Conservation (phyloP, 92 coral and sea anemone species). For the Pocillopora meandrina region DNA sequence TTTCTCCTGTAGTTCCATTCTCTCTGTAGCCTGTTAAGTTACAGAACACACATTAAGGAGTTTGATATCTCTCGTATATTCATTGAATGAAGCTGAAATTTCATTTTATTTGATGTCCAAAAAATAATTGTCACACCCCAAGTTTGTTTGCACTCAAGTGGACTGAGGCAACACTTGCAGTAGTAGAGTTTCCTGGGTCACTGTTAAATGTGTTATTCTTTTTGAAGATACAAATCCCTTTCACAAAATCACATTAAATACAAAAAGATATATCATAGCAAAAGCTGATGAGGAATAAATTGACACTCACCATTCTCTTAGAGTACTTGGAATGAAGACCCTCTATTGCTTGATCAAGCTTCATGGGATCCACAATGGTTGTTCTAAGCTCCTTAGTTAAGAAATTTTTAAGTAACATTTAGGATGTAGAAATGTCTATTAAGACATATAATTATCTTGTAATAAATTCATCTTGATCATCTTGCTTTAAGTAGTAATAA, state of each 20-base stretch:
- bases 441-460: too few relatives aligned
- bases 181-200: too few relatives aligned
- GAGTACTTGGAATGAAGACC: constrained; percentile 79
- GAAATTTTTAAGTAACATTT: not conserved
- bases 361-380: constrained; percentile 66
- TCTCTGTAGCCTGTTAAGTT: constrained; percentile 58
- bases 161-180: too few relatives aligned
- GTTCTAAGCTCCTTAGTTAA: constrained; percentile 67
- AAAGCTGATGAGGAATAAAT: not conserved
- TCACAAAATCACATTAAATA: not conserved
- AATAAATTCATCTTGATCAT: too few relatives aligned
- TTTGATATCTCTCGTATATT: not conserved
- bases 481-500: too few relatives aligned
- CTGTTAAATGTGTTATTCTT: too few relatives aligned
- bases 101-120: too few relatives aligned
- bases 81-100: not conserved
- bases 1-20: constrained; percentile 80
- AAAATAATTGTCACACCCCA: too few relatives aligned
- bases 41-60: not conserved
- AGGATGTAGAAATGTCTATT: not conserved
- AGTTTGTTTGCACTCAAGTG: too few relatives aligned
- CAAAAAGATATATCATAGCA: not conserved
- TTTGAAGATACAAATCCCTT: too few relatives aligned
- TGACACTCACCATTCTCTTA: constrained; percentile 74
- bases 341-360: constrained; percentile 87